These are phyloP conservation scores for Phasianus colchicus DNA, from an alignment of 2,113 vertebrate species.

Conservation along the genomic window DNA sequence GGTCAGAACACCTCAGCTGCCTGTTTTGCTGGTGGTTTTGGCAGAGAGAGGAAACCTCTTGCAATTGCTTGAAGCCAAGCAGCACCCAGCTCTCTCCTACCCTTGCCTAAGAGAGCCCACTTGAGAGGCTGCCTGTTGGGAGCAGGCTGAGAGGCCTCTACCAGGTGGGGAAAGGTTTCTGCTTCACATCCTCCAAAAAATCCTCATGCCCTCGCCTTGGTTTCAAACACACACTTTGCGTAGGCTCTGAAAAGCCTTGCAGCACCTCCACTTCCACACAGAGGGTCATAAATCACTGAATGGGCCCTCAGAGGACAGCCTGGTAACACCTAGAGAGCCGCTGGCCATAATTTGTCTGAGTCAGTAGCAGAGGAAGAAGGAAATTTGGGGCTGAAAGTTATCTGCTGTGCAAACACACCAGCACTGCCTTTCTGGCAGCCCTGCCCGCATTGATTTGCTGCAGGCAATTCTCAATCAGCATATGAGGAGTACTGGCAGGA, in stretches of 20 bases:
- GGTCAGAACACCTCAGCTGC: not conserved
- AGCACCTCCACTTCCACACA: not conserved
- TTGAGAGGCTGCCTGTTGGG: not conserved
- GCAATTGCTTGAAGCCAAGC: not conserved
- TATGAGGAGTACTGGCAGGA: not conserved
- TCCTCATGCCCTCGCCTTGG: not conserved
- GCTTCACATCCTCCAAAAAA: not conserved
- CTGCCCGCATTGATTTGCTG: not conserved
- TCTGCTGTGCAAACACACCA: not conserved
- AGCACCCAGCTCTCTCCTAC: not conserved
- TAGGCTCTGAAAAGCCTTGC: not conserved
- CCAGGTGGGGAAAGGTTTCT: not conserved
- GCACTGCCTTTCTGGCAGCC: not conserved
- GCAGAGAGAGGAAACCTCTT: not conserved
- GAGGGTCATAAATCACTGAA: not conserved
- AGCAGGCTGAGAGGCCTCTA: not conserved
- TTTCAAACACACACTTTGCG: not conserved
- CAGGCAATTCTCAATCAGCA: constrained; percentile 21
- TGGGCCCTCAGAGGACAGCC: not conserved
- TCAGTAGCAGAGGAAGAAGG: not conserved
- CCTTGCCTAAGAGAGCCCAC: not conserved
- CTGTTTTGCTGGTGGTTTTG: not conserved
- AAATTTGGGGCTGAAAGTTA: not conserved
- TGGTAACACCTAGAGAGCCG: not conserved
- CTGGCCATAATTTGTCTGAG: not conserved